phyloP scores from a whole-genome alignment of 2,113 vertebrate genomes.

The Saccopteryx bilineata region DNA sequence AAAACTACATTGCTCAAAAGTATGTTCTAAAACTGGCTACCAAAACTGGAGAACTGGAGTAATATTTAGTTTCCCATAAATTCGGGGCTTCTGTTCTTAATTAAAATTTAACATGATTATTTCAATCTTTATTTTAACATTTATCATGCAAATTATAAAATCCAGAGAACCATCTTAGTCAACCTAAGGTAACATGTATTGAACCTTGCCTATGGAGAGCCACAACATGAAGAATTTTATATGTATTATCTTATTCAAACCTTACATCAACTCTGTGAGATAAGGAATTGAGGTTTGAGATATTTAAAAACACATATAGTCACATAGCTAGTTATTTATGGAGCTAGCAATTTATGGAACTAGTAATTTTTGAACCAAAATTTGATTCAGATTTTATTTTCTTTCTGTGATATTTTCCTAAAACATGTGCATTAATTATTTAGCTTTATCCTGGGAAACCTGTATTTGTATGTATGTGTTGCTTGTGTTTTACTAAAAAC shows the following conservation, averaged over 20 bases:
- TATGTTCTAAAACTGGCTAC: not conserved
- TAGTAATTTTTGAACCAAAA: slow-evolving; percentile 9
- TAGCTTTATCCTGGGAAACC: not conserved
- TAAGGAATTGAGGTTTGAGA: not conserved
- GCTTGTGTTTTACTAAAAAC: slow-evolving; percentile 25
- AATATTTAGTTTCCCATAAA: not conserved
- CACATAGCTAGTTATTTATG: not conserved
- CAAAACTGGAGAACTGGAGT: not conserved
- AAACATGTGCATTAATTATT: not conserved
- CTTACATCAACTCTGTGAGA: not conserved
- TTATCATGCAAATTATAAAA: not conserved
- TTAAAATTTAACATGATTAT: slow-evolving; percentile 36
- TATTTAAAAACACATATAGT: not conserved
- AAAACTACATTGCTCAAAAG: not conserved
- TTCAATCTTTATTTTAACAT: not conserved
- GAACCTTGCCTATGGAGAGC: not conserved
- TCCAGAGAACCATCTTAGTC: not conserved
- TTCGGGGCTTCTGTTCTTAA: not conserved
- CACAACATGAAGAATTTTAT: not conserved
- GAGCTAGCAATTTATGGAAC: not conserved
- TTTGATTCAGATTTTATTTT: slow-evolving; percentile 49
- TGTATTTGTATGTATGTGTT: not conserved
- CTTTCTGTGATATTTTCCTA: slow-evolving; percentile 3
- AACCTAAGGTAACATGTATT: not conserved
- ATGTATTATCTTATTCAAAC: not conserved